Evolutionary conservation across 2,113 vertebrate genomes (phyloP).

Genomic region (Cinclus mexicanus): DNA sequence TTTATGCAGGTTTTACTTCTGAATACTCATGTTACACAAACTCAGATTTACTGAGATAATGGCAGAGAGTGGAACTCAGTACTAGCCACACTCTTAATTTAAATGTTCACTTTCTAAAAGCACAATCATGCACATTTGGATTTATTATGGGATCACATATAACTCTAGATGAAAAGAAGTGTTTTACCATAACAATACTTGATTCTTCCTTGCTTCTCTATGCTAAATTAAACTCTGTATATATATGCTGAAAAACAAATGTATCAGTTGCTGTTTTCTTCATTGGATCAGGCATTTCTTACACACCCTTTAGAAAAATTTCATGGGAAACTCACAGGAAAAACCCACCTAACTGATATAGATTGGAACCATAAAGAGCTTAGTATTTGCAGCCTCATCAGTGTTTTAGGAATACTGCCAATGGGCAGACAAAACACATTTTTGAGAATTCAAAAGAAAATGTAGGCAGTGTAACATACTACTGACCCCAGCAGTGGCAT

Average conservation of each 20-base stretch:
- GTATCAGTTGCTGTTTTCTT: conserved; percentile 12
- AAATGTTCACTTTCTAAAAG: conserved; percentile 18
- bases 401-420: not conserved
- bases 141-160: conserved; percentile 11
- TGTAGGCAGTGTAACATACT: not conserved
- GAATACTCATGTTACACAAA: not conserved
- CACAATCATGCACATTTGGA: not conserved
- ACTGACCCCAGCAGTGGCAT: not conserved
- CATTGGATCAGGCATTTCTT: conserved; percentile 32
- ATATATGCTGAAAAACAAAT: not conserved
- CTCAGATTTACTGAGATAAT: not conserved
- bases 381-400: not conserved
- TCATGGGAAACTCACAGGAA: conserved; percentile 24
- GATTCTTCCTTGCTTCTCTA: not conserved
- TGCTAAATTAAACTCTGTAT: conserved; percentile 23
- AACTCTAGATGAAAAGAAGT: conserved; percentile 26
- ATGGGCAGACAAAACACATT: not conserved
- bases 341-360: not conserved
- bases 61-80: not conserved
- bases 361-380: not conserved
- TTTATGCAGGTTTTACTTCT: conserved; percentile 24
- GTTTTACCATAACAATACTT: conserved; percentile 25
- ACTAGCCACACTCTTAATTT: not conserved
- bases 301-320: conserved; percentile 40
- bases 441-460: not conserved